Conservation (phyloP, 1,140 invertebrate species). For the Antheraea mylitta region DNA sequence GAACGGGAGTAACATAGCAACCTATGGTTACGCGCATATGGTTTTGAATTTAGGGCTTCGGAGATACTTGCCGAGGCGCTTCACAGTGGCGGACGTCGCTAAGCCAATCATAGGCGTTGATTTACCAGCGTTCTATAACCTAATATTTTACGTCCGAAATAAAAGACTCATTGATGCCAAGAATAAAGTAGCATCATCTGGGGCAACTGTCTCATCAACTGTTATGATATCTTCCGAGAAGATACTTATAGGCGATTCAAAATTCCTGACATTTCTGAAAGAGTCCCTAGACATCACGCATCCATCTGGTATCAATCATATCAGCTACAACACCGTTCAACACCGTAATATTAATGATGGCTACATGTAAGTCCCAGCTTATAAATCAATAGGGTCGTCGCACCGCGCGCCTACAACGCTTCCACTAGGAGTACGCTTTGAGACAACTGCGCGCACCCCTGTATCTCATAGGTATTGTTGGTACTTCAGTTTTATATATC, state of each 20-base stretch:
- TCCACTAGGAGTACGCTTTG: too few species aligned
- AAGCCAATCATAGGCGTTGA: constrained; percentile 15
- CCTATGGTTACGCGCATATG: constrained; percentile 16
- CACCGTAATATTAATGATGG: too few species aligned
- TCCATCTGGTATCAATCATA: background rate
- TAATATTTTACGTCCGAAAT: constrained; percentile 9
- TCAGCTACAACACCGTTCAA: background rate
- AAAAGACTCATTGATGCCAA: background rate
- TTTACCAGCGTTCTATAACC: constrained; percentile 12
- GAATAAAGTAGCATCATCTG: background rate
- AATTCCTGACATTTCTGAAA: background rate
- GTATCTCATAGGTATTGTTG: too few species aligned
- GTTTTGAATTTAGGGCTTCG: constrained; percentile 14
- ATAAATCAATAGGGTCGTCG: too few species aligned
- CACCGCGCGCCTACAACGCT: too few species aligned
- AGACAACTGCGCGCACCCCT: too few species aligned
- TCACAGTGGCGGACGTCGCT: constrained; percentile 10
- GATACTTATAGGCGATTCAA: background rate
- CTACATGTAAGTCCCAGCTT: too few species aligned
- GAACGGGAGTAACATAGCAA: too few species aligned
- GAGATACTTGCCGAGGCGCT: too few species aligned
- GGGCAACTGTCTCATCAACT: background rate
- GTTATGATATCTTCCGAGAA: background rate
- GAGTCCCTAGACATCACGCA: background rate
- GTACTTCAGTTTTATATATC: too few species aligned